Conservation (phyloP, 2,113 vertebrate genomes). For the Tor tambroides region DNA sequence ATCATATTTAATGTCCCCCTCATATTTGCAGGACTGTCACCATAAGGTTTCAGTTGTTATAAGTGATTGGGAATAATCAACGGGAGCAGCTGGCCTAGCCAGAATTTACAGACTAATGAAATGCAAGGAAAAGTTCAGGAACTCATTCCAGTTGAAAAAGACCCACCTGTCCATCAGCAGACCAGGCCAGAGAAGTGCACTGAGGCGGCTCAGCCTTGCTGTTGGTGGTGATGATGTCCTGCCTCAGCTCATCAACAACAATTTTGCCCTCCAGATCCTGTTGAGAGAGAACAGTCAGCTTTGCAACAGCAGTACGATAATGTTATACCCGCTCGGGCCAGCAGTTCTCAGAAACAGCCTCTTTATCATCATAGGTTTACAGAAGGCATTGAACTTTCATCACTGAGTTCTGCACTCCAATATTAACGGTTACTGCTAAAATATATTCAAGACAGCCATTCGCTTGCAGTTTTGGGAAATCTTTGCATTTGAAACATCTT, state of each 20-base stretch:
- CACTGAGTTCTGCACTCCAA: slow-evolving; percentile 62
- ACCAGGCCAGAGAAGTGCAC: slow-evolving; percentile 95
- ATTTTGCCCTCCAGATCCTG: slow-evolving; percentile 97
- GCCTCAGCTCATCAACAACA: slow-evolving; percentile 95
- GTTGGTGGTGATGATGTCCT: slow-evolving; percentile 97
- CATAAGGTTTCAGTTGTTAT: slow-evolving; percentile 72
- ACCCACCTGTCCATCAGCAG: slow-evolving; percentile 93
- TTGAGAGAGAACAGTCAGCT: not conserved
- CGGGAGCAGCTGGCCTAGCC: slow-evolving; percentile 46
- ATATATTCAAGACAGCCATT: no score
- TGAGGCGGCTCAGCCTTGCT: slow-evolving; percentile 96
- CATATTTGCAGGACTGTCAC: slow-evolving; percentile 83
- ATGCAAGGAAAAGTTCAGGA: not conserved
- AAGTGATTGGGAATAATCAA: slow-evolving; percentile 79
- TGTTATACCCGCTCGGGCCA: not conserved
- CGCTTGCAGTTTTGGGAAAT: no score
- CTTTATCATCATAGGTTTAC: slow-evolving; percentile 80
- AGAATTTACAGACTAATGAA: no score
- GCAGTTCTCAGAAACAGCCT: slow-evolving; percentile 93
- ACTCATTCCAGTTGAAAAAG: no score
- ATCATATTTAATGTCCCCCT: slow-evolving; percentile 63
- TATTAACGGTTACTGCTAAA: not conserved
- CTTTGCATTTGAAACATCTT: no score
- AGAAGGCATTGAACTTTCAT: slow-evolving; percentile 79
- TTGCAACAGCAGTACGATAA: no score